phyloP scores from a whole-genome alignment of 2,888 invertebrate genomes.

The Helicoverpa assulta region DNA sequence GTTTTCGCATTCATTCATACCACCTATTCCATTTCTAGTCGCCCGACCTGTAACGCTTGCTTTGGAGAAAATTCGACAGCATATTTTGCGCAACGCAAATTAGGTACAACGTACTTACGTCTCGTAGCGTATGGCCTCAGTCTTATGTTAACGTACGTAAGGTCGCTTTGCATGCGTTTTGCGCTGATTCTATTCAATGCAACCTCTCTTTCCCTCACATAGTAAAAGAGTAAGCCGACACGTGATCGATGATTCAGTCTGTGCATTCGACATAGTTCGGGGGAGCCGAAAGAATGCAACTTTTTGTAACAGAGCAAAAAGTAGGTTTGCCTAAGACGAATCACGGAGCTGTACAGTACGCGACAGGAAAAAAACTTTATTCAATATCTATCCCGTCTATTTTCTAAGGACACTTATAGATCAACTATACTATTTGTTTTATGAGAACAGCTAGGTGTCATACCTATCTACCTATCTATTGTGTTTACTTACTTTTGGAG shows the following conservation, averaged over 20 bases:
- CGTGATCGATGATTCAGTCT: conserved; percentile 5
- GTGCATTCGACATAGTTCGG: conserved; percentile 8
- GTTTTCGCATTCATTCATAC: not conserved
- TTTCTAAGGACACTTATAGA: not conserved
- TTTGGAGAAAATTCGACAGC: not conserved
- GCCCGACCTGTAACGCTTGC: not conserved
- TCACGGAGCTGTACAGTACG: conserved; percentile 11
- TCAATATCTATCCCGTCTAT: not conserved
- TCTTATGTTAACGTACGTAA: not conserved
- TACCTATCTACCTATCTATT: too few relatives aligned
- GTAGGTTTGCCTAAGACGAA: conserved; percentile 7
- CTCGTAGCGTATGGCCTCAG: not conserved
- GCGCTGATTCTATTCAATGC: not conserved
- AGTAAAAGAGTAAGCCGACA: not conserved
- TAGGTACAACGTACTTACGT: not conserved
- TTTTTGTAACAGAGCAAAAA: conserved; percentile 8
- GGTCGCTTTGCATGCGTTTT: not conserved
- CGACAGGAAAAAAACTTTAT: not conserved
- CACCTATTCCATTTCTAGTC: not conserved
- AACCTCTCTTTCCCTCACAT: conserved; percentile 3
- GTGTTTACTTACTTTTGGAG: too few relatives aligned
- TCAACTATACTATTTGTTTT: not conserved
- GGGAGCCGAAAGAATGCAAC: conserved; percentile 2
- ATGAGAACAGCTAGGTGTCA: too few relatives aligned
- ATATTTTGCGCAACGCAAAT: not conserved